These are phyloP conservation scores for Lysandra coridon DNA, from an alignment of 2,888 invertebrate genomes.

Conservation along the genomic window DNA sequence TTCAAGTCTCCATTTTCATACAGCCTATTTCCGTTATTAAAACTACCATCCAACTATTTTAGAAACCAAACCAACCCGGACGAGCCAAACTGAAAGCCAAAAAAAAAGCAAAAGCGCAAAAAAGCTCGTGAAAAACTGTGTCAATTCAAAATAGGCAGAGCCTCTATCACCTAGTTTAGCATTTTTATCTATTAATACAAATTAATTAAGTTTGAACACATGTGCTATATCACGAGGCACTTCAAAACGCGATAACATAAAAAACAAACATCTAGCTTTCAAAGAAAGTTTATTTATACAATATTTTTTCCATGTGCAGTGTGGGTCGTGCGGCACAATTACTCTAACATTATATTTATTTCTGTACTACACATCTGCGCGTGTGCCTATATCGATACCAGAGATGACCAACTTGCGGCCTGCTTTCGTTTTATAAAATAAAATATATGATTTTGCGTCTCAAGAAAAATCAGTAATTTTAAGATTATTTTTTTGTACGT, in stretches of 20 bases:
- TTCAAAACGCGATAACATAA: slow-evolving; percentile 34
- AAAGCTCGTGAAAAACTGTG: neutral
- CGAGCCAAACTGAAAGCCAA: no score
- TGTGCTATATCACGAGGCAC: slow-evolving; percentile 7
- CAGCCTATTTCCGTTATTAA: no score
- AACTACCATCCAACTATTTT: no score
- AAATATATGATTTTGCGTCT: neutral
- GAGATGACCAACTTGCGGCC: slow-evolving; percentile 46
- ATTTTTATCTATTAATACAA: neutral
- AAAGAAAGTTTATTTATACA: slow-evolving; percentile 73
- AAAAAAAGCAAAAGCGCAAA: no score
- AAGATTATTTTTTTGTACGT: no score
- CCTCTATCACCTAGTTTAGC: neutral
- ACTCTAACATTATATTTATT: slow-evolving; percentile 73
- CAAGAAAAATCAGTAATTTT: no score
- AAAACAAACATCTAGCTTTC: slow-evolving; percentile 55
- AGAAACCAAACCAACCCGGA: no score
- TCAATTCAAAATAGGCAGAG: neutral
- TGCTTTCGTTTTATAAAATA: slow-evolving; percentile 41
- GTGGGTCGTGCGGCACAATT: slow-evolving; percentile 73
- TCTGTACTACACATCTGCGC: slow-evolving; percentile 71
- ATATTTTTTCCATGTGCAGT: slow-evolving; percentile 59
- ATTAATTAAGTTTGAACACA: neutral
- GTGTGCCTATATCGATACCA: slow-evolving; percentile 51
- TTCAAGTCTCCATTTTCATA: no score